Base-by-base conservation (phyloP, 2,797 vertebrate genomes). In the Pyrocephalus nanus region DNA sequence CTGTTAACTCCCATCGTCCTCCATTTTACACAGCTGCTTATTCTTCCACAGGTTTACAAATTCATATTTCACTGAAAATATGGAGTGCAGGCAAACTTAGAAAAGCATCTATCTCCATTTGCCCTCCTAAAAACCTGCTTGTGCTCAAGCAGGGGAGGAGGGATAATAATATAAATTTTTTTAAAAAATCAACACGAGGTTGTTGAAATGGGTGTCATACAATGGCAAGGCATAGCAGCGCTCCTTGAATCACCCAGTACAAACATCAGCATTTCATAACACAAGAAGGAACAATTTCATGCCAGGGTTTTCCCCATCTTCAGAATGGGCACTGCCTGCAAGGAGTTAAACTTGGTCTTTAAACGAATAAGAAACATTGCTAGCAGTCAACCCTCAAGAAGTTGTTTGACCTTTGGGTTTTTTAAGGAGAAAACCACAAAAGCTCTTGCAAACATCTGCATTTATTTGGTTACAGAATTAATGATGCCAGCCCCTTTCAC, bases 151-250 rank as follows among this genome's bases (percentile, higher is more conserved):
- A 11, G 27, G 15, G 5, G 15, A 8, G 86, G 40, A 6, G 40
- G 40, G 40, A n/a, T n/a, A n/a, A n/a, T n/a, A n/a, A n/a, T n/a
- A n/a, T n/a, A n/a, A n/a, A n/a, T n/a, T n/a, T n/a, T n/a, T n/a
- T n/a, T n/a, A n/a, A 51, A 65, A 72, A 77, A 67, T 8, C 53
- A 86, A 29, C 23, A 58, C 4, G 11, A 2, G 0, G 2, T 3
- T 11, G 53, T 8, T 45, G 16, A 66, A 90, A 43, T 0, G 11
- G 2, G 4, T 1, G 0, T 27, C 25, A 36, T 20, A 62, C 0
- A 0, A 54, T 4, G 7, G 15, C 0, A 4, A 78, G 42, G 20
- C 9, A 55, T 8, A 38, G 6, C 62, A 86, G 7, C 1, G 1
- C 27, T 75, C 27, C 51, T 72, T 36, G 23, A 69, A 58, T 51